phyloP scores from a whole-genome alignment of 2,797 vertebrate species.

The Crax fasciolata region DNA sequence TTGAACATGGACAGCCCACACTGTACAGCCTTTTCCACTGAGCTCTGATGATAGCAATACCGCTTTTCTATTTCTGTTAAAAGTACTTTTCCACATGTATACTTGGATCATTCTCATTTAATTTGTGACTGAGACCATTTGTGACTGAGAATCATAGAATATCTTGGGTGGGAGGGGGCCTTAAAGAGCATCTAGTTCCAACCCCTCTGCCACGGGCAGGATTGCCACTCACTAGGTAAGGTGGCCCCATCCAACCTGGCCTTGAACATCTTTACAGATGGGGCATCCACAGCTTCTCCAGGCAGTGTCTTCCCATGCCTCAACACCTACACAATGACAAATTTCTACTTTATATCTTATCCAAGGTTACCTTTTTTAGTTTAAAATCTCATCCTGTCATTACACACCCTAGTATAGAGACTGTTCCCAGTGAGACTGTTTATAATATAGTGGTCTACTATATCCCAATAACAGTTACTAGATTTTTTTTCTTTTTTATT shows the following conservation, averaged over 20 bases:
- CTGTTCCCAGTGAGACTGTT: neutral
- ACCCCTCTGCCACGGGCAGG: neutral
- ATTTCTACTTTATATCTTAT: neutral
- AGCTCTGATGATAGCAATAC: neutral
- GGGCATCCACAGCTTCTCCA: neutral
- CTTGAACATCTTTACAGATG: neutral
- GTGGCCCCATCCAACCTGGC: neutral
- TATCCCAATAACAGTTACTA: neutral
- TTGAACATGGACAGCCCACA: neutral
- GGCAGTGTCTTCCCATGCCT: neutral
- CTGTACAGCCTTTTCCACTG: neutral
- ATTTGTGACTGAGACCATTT: neutral
- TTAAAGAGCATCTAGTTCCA: neutral
- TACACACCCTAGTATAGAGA: neutral
- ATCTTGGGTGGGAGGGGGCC: neutral
- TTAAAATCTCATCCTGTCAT: neutral
- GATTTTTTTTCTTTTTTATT: neutral
- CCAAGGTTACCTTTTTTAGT: neutral
- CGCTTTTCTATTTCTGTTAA: neutral
- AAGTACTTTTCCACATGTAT: neutral
- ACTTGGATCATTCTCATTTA: neutral
- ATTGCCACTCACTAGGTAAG: neutral
- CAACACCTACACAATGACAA: neutral
- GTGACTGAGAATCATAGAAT: neutral
- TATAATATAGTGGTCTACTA: neutral